Conservation (phyloP, 2,888 invertebrate species). For the Pimpla rufipes region DNA sequence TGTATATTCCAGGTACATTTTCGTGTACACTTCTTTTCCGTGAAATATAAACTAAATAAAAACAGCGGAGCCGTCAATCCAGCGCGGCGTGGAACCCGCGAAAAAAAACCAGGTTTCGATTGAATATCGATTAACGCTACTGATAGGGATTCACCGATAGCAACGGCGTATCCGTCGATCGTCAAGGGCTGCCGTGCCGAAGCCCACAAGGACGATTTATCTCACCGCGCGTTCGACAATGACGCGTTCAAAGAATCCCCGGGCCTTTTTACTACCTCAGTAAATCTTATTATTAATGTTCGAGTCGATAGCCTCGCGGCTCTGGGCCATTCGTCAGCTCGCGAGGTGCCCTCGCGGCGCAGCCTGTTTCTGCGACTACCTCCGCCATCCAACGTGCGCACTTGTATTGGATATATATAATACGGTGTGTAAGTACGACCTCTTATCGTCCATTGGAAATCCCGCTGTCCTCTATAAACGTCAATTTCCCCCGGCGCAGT, state of each 20-base stretch:
- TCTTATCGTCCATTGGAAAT: slow-evolving; percentile 68
- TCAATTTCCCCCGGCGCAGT: slow-evolving; percentile 69
- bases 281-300: slow-evolving; percentile 69
- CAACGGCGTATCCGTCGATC: slow-evolving; percentile 27
- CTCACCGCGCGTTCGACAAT: slow-evolving; percentile 62
- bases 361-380: neutral
- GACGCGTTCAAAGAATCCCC: slow-evolving; percentile 47
- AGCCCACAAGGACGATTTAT: slow-evolving; percentile 56
- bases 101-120: slow-evolving; percentile 33
- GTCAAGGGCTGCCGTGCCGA: slow-evolving; percentile 40
- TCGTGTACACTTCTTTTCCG: too few species aligned
- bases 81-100: neutral
- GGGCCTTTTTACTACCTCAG: slow-evolving; percentile 63
- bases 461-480: slow-evolving; percentile 71
- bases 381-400: neutral
- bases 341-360: slow-evolving; percentile 26
- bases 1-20: too few species aligned
- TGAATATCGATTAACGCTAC: slow-evolving; percentile 61
- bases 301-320: slow-evolving; percentile 67
- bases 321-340: slow-evolving; percentile 65
- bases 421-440: slow-evolving; percentile 16
- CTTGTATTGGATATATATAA: slow-evolving; percentile 14
- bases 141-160: slow-evolving; percentile 38
- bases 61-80: slow-evolving; percentile 9
- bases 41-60: slow-evolving; percentile 5